phyloP scores from a whole-genome alignment of 2,888 invertebrate genomes.

The Caenorhabditis angaria region DNA sequence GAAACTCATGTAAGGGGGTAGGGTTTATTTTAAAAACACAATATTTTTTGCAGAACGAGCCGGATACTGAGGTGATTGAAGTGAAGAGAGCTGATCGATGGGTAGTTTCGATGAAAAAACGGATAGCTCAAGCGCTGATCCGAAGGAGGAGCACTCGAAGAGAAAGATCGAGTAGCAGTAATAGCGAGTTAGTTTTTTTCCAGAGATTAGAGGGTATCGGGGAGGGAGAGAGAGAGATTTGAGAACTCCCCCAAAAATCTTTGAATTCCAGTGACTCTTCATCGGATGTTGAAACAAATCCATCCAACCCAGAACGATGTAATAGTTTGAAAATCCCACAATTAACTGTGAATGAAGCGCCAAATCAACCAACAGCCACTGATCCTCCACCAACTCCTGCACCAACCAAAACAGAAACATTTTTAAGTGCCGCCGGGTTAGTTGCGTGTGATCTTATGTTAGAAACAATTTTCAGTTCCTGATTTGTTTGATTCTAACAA shows the following conservation, averaged over 20 bases:
- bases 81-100: conserved; percentile 46
- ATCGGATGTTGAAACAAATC: conserved; percentile 43
- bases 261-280: conserved; percentile 47
- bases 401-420: conserved; percentile 37
- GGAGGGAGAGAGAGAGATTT: no score
- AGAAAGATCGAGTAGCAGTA: conserved; percentile 41
- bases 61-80: conserved; percentile 20
- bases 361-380: conserved; percentile 3
- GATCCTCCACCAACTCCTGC: conserved; percentile 19
- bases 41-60: conserved; percentile 21
- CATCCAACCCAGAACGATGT: conserved; percentile 20
- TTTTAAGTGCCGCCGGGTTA: conserved; percentile 46
- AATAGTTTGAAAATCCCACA: conserved; percentile 38
- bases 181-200: conserved; percentile 38
- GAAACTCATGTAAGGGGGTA: not conserved
- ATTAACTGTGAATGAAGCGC: conserved; percentile 31
- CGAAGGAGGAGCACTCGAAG: conserved; percentile 31
- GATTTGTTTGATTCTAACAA: not conserved
- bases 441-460: conserved; percentile 9
- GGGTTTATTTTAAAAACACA: not conserved
- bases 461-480: not conserved
- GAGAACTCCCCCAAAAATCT: no score
- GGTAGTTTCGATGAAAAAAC: conserved; percentile 52
- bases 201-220: no score
- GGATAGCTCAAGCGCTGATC: conserved; percentile 47